Percentiles rank a stretch among this genome's conserved stretches.
Evolutionary conservation across 2,888 invertebrate species (phyloP).

Genomic region (Sesamia inferens): DNA sequence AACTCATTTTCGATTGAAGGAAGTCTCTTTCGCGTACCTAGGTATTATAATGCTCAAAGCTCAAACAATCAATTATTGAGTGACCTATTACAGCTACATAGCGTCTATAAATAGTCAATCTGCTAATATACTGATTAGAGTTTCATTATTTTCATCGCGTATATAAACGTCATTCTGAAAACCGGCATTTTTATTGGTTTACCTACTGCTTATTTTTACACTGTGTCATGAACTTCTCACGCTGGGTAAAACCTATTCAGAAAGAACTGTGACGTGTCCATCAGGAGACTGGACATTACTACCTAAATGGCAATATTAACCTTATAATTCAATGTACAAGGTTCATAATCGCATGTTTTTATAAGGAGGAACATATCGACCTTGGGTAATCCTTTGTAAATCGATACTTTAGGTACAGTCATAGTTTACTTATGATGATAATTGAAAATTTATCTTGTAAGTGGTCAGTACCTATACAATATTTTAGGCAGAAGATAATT

Average conservation of each 20-base stretch:
- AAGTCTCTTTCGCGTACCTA: no score
- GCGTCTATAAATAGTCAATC: no score
- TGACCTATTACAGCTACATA: no score
- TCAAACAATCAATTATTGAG: no score
- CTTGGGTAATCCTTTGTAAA: conserved; percentile 56
- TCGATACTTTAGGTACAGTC: conserved; percentile 56
- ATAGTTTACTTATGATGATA: conserved; percentile 64
- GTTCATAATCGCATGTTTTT: conserved; percentile 14
- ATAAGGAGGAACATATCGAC: conserved; percentile 20
- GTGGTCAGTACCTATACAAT: conserved; percentile 26
- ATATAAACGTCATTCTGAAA: neutral
- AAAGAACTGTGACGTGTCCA: conserved; percentile 59
- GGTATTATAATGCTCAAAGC: no score
- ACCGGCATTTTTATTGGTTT: neutral
- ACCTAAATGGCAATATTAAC: conserved; percentile 5
- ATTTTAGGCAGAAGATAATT: no score
- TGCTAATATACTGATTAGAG: no score
- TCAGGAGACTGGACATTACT: conserved; percentile 36
- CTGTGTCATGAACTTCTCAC: conserved; percentile 23
- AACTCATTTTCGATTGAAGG: no score
- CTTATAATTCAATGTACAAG: neutral
- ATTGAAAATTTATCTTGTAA: conserved; percentile 47
- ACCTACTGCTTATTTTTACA: conserved; percentile 27
- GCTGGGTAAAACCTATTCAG: conserved; percentile 57
- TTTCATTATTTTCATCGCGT: neutral